A percentile compares a stretch with the other conserved stretches of the same genome.
Evolutionary conservation across 2,113 vertebrate species (phyloP).

Genomic region (Apodemus speciosus): DNA sequence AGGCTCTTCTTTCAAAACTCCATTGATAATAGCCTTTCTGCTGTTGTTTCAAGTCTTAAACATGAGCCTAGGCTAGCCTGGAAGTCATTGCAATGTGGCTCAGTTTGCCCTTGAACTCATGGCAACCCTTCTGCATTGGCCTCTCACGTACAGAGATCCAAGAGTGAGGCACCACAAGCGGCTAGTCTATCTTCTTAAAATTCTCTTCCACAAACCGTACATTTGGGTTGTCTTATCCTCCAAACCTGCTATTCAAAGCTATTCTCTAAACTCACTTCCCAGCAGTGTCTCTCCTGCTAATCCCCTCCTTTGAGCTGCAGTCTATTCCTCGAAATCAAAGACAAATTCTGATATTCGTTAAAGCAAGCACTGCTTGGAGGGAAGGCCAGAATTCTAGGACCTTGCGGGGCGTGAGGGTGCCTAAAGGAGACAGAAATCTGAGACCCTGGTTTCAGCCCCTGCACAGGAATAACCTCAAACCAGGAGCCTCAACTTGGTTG

Average conservation of each 20-base stretch:
- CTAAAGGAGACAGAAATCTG: not conserved
- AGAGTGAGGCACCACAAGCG: fast-evolving
- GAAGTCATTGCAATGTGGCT: not conserved
- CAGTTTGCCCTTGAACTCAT: not conserved
- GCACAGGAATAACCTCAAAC: not conserved
- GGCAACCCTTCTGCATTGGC: too few species aligned
- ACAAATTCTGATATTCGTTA: not conserved
- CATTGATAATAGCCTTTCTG: constrained; percentile 1
- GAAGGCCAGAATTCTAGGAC: not conserved
- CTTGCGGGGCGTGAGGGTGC: not conserved
- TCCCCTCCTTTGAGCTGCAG: not conserved
- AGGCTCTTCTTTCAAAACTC: constrained; percentile 7
- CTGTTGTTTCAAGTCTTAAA: not conserved
- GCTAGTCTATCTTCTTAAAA: constrained; percentile 38
- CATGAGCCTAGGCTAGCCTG: not conserved
- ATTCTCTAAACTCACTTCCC: constrained; percentile 46
- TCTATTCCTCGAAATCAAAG: not conserved
- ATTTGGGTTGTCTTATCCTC: not conserved
- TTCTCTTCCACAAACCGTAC: constrained; percentile 36
- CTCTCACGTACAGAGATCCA: not conserved
- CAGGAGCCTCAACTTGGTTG: not conserved
- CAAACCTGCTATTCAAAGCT: constrained; percentile 41
- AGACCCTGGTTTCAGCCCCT: not conserved
- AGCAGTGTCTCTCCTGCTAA: not conserved
- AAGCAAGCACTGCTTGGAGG: not conserved